Evolutionary conservation across 2,797 vertebrate species (phyloP), one percentile per base, ranked within the genome.

Genomic region (Falco rusticolus): DNA sequence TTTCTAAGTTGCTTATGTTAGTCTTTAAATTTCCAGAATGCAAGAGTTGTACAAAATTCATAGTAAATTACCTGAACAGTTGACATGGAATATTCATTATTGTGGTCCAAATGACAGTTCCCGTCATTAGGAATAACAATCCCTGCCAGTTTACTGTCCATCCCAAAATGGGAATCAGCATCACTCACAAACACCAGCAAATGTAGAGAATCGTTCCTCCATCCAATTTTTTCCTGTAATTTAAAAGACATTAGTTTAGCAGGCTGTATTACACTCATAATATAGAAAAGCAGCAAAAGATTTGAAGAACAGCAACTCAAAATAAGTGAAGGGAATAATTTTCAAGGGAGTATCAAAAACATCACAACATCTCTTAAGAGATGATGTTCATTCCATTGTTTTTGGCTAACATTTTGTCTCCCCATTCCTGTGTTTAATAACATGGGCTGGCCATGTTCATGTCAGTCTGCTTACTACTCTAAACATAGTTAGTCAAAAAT

Each of bases 91-190:
- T 99, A 99, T 93, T 99, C 99, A 66, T 99, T 99, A 95, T 99
- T 99, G 95, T 86, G 97, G 92, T 99, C 99, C 98, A 99, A 98
- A 96, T 99, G 99, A 97, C 99, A 99, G 92, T 99, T 98, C 3
- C 99, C 99, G 16, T 99, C 99, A 5, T 99, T 99, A 82, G 99
- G 99, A 94, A 99, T 98, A 92, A 99, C 99, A 4, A 99, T 99
- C 79, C 99, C 99, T 5, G 99, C 99, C 98, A 99, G 97, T 97
- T 99, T 99, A 94, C 99, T 99, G 97, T 99, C 99, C 99, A 99
- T 99, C 83, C 99, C 99, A 90, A 99, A 99, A 97, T 99, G 99
- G 43, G 99, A 99, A 98, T 99, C 99, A 0, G 98, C 99, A 14
- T 99, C 99, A 43, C 99, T 99, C 95, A 98, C 99, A 96, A 99